Conservation (phyloP, 2,113 vertebrate species). For the Neoarius graeffei region DNA sequence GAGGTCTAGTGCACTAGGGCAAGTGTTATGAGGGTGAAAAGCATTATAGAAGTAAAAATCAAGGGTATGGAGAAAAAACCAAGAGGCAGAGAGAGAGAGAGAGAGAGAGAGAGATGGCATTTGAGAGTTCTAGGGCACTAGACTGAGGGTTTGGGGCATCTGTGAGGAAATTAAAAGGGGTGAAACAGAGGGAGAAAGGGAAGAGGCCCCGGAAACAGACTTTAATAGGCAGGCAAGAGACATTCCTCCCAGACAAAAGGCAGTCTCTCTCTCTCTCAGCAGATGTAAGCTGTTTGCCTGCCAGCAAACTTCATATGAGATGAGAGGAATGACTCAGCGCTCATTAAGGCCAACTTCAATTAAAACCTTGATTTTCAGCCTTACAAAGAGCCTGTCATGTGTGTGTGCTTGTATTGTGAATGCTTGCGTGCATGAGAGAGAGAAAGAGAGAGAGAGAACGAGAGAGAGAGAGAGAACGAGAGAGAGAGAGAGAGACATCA, state of each 20-base stretch:
- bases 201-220: constrained; percentile 61
- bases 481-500: no score
- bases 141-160: constrained; percentile 34
- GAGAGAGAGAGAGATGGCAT: constrained; percentile 12
- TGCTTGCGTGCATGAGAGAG: no score
- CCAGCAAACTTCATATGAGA: constrained; percentile 17
- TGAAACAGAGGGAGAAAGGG: constrained; percentile 31
- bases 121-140: constrained; percentile 50
- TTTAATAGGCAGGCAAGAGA: constrained; percentile 46
- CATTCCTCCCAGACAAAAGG: constrained; percentile 42
- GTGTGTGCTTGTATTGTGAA: no score
- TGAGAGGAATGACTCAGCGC: constrained; percentile 6
- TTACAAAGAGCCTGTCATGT: neutral
- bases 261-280: constrained; percentile 11
- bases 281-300: constrained; percentile 23
- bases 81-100: neutral
- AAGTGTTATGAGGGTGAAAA: constrained; percentile 24
- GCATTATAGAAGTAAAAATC: neutral
- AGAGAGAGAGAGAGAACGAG: no score
- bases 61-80: constrained; percentile 29
- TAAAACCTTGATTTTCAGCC: constrained; percentile 9
- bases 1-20: constrained; percentile 45
- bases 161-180: neutral
- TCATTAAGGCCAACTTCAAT: constrained; percentile 27
- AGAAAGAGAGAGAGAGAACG: no score